Base-by-base conservation (phyloP, 2,888 invertebrate species). In the Phalera bucephala region DNA sequence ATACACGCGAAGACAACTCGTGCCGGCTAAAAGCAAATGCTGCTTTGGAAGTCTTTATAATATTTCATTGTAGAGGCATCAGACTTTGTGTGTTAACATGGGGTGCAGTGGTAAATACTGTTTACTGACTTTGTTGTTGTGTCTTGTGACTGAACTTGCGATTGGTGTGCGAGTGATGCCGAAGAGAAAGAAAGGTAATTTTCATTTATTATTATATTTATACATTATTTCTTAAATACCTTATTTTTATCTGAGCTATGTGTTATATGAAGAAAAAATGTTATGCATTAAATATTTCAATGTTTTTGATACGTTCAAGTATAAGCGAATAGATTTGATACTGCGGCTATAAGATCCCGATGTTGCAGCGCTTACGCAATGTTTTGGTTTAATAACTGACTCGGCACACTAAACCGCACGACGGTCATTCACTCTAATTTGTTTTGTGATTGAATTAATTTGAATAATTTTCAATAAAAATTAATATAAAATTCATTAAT, bases 151-250 rank as follows among this genome's bases (percentile, higher is more conserved):
- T 64, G 90, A 88, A 72, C 72, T 77, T 64, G 83, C 90, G 47
- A 79, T 87, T 59, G 92, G 91, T 75, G 90, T 92, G 56, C 84
- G 91, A 80, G 81, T 91, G 69, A 76, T 90, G 73, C 81, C 91
- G 56, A 91, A 90, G 67, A 80, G 91, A 72, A 85, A 90, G 69
- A 91, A 91, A 92, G 92, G 92, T 92, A 87, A 76, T 60, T 45
- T 11, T 28, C 37, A 25, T 25, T 11, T 25, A 6, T 8, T 22
- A n/a, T n/a, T n/a, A n/a, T n/a, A n/a, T n/a, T n/a, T n/a, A n/a
- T n/a, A n/a, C n/a, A n/a, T n/a, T n/a, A n/a, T n/a, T n/a, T n/a
- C n/a, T n/a, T n/a, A n/a, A n/a, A n/a, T n/a, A n/a, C n/a, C n/a
- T n/a, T n/a, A n/a, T n/a, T n/a, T n/a, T n/a, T n/a, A n/a, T n/a